Evolutionary conservation across 2,797 vertebrate species (phyloP), one percentile per base, ranked within the genome.

Genomic region (Gymnothorax reevesii): DNA sequence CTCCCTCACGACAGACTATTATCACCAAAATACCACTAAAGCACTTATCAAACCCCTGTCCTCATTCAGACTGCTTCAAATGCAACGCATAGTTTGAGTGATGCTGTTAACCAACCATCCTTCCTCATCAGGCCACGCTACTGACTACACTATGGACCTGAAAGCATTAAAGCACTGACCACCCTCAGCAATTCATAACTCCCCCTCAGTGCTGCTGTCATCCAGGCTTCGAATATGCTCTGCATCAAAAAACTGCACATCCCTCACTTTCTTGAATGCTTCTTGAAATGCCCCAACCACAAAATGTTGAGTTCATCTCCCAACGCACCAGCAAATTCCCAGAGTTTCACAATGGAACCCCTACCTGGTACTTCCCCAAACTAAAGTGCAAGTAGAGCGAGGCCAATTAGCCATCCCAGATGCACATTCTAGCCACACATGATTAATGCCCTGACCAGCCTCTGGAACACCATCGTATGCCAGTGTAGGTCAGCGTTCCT

Each of bases 111-210:
- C 69, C 69, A 25, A 42, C 69, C 69, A 33, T 73, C 8, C 25
- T 73, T 22, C 33, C 69, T 73, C 87, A 88, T 85, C 86, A 89
- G 62, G 88, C 82, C 84, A 79, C 84, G 71, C 77, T 91, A 89
- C 91, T 92, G 91, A 92, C 87, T 87, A 88, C 60, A 84, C 27
- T 52, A 59, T 10, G 90, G 90, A 90, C 89, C 89, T 90, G 91
- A 90, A 91, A 91, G 94, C 92, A 93, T 91, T 93, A 92, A 91
- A 93, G 87, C 25, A 91, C 90, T 59, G 91, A 88, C 93, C 93
- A 93, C 33, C 33, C 33, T 94, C 93, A 94, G 93, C 83, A 93
- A 77, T 89, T 84, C 90, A 91, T 93, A 93, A 94, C 88, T 92
- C 93, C 90, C 85, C 83, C 86, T 64, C 89, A 92, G 91, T 89